phyloP scores from a whole-genome alignment of 1,140 invertebrate species.

The Apis cerana region DNA sequence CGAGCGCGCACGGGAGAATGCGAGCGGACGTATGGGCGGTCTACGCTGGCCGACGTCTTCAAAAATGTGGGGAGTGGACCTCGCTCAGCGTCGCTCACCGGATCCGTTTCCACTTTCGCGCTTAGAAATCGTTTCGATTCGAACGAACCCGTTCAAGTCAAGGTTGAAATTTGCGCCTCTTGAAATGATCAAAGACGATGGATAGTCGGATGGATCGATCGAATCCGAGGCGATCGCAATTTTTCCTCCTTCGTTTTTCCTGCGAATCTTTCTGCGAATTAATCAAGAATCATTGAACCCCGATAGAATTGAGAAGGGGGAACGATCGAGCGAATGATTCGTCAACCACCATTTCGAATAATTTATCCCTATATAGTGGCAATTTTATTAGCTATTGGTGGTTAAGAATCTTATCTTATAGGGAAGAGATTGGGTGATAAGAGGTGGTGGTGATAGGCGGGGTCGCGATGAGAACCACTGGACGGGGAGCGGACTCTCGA shows the following conservation, averaged over 20 bases:
- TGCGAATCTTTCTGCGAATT: no score
- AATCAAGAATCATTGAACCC: no score
- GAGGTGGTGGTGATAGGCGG: constrained; percentile 60
- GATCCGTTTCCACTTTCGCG: constrained; percentile 15
- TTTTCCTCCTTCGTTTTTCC: no score
- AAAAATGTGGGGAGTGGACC: constrained; percentile 76
- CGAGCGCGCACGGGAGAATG: constrained; percentile 59
- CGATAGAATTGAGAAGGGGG: no score
- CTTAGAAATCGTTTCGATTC: neutral
- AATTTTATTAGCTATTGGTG: no score
- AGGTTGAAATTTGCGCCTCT: constrained; percentile 13
- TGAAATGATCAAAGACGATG: no score
- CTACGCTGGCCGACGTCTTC: constrained; percentile 68
- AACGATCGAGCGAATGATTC: no score
- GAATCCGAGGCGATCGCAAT: no score
- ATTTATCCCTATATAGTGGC: no score
- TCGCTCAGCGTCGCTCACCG: constrained; percentile 45
- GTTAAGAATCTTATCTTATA: no score
- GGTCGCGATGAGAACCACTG: constrained; percentile 75
- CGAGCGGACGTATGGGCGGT: constrained; percentile 74
- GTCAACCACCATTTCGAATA: no score
- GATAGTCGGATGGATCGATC: no score
- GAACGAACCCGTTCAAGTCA: neutral
- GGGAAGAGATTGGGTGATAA: constrained; percentile 1
- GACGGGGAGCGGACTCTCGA: constrained; percentile 67